Base-by-base conservation (phyloP, 2,113 vertebrate species). In the Jaculus jaculus region DNA sequence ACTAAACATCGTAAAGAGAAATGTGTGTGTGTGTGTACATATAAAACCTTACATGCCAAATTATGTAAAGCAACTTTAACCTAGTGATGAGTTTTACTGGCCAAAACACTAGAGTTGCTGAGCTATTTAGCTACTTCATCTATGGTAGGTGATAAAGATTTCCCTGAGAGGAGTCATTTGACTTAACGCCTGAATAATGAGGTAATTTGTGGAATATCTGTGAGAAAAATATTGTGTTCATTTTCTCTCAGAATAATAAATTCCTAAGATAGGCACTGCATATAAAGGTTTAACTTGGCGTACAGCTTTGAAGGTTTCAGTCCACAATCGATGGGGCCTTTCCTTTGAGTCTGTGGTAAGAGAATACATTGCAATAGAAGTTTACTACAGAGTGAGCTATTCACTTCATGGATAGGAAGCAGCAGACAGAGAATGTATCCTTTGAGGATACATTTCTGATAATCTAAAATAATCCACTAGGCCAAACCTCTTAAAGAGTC, bases 141-240 rank as follows among this genome's bases (percentile, higher is more conserved):
- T 4, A 65, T 60, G 28, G 11, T 2, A 1, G 9, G 39, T 18
- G 6, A 17, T 74, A 68, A 88, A 34, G 65, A 1, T 34, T 77
- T 78, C 47, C 15, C 78, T 65, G 17, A 63, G 7, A 74, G 9
- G 3, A 2, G 3, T 21, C 24, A 1, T 51, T 15, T 28, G 7
- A 69, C 1, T 23, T 34, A 8, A 54, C 28, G 65, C 3, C 11
- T 78, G 30, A 79, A 21, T 34, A 12, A 54, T 82, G 37, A 65
- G 23, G 13, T 47, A 13, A 37, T 30, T 66, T 18, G 0, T 3
- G 15, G 3, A 42, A 79, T 71, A 39, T 0, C 0, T 7, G 0
- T 23, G 63, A 30, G 60, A 12, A 54, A 93, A 47, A 1, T 51
- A 20, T 42, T n/a, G 3, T 12, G 18, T 69, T 54, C 6, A 15